Percentiles rank a stretch among this genome's conserved stretches.
phyloP scores from a whole-genome alignment of 2,797 vertebrate genomes.

The Sebastes nivosus region DNA sequence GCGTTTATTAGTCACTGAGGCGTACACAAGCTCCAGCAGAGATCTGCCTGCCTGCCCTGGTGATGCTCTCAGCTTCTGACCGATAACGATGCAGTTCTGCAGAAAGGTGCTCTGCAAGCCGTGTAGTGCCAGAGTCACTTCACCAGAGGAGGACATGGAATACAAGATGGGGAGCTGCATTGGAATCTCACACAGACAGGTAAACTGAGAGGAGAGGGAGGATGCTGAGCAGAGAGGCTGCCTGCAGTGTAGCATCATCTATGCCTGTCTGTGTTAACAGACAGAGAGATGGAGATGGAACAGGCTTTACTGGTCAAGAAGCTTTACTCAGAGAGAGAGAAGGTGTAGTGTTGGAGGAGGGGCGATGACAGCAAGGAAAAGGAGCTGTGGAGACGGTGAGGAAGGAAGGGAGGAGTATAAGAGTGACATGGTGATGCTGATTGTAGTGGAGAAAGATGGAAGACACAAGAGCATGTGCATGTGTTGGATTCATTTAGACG shows the following conservation, averaged over 20 bases:
- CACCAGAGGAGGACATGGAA: constrained; percentile 87
- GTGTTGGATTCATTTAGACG: neutral
- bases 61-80: constrained; percentile 75
- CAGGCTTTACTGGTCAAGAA: neutral
- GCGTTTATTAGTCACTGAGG: constrained; percentile 52
- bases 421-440: constrained; percentile 30
- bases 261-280: constrained; percentile 4
- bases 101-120: constrained; percentile 83
- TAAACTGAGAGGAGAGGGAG: constrained; percentile 60
- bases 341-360: constrained; percentile 59
- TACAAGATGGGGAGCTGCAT: constrained; percentile 89
- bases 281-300: neutral
- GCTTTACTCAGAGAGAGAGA: constrained; percentile 31
- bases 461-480: neutral
- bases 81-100: constrained; percentile 85
- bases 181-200: constrained; percentile 80
- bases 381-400: constrained; percentile 39
- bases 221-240: constrained; percentile 10
- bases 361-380: constrained; percentile 45
- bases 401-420: constrained; percentile 40
- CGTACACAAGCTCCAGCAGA: constrained; percentile 63
- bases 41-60: constrained; percentile 56
- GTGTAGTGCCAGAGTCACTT: constrained; percentile 84
- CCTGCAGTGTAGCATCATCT: constrained; percentile 14
- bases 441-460: constrained; percentile 20